These are phyloP conservation scores for Manis crassicaudata DNA, from an alignment of 2,797 vertebrate species.

Conservation along the genomic window DNA sequence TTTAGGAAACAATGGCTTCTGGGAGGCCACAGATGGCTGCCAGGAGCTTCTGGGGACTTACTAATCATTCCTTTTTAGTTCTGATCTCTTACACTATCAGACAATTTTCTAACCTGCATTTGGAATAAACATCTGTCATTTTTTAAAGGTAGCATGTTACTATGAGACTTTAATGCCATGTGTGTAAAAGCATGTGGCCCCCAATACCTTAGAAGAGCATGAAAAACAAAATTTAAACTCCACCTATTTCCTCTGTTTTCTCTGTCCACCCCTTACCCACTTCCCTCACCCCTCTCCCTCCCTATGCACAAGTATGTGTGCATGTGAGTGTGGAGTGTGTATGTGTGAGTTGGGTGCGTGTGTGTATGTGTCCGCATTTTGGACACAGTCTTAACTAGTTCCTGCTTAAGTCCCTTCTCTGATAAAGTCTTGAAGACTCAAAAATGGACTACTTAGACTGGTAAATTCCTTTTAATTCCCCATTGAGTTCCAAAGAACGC, in stretches of 20 bases:
- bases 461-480: constrained; percentile 50
- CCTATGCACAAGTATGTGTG: background rate
- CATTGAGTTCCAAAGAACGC: constrained; percentile 54
- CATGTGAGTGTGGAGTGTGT: background rate
- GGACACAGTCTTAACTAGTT: constrained; percentile 12
- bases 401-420: constrained; percentile 43
- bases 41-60: background rate
- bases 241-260: background rate
- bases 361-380: background rate
- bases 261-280: background rate
- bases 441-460: constrained; percentile 12
- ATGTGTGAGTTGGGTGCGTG: background rate
- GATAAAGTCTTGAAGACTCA: constrained; percentile 53
- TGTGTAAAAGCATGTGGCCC: background rate
- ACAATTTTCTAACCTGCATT: background rate
- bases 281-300: background rate
- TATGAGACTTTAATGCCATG: background rate
- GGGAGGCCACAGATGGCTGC: background rate
- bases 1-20: background rate
- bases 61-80: background rate
- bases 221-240: background rate
- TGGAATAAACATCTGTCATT: background rate
- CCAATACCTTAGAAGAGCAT: background rate
- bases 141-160: background rate
- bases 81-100: background rate